Percentiles rank a stretch among this genome's conserved stretches.
phyloP scores from a whole-genome alignment of 2,888 invertebrate species.

The Rutpela maculata region DNA sequence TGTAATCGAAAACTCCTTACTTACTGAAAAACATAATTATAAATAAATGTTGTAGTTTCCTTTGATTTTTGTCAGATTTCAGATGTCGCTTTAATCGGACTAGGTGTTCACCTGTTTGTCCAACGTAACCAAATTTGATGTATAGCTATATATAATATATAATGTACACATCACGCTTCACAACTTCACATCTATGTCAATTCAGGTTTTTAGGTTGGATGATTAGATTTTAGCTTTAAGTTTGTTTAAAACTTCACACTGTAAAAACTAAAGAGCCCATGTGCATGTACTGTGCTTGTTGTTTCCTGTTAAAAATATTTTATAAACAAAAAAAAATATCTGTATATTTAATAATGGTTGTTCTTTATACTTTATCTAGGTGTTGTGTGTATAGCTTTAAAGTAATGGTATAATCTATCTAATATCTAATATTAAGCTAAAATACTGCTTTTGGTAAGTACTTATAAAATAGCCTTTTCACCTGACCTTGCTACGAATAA shows the following conservation, averaged over 20 bases:
- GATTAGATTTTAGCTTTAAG: conserved; percentile 51
- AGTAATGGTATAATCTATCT: conserved; percentile 42
- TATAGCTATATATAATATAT: conserved; percentile 33
- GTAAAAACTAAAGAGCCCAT: conserved; percentile 64
- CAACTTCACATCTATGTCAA: conserved; percentile 44
- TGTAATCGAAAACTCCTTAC: neutral
- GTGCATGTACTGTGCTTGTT: conserved; percentile 72
- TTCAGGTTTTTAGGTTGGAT: conserved; percentile 56
- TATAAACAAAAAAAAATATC: conserved; percentile 66
- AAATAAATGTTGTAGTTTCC: conserved; percentile 8
- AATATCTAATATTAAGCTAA: conserved; percentile 46
- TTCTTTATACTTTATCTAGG: conserved; percentile 73
- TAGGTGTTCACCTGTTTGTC: conserved; percentile 12
- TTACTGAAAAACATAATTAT: conserved; percentile 3
- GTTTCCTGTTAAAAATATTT: conserved; percentile 70
- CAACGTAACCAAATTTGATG: conserved; percentile 38
- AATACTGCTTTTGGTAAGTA: conserved; percentile 60
- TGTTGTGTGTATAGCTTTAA: conserved; percentile 73
- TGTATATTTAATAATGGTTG: conserved; percentile 68
- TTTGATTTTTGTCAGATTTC: conserved; percentile 31
- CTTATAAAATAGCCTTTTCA: conserved; percentile 57
- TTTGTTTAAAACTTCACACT: conserved; percentile 62
- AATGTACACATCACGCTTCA: conserved; percentile 46
- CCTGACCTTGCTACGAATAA: conserved; percentile 42
- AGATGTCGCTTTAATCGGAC: conserved; percentile 18